Evolutionary conservation across 2,888 invertebrate species (phyloP), one percentile per base, ranked within the genome.

Genomic region (Athripsodes cinereus): DNA sequence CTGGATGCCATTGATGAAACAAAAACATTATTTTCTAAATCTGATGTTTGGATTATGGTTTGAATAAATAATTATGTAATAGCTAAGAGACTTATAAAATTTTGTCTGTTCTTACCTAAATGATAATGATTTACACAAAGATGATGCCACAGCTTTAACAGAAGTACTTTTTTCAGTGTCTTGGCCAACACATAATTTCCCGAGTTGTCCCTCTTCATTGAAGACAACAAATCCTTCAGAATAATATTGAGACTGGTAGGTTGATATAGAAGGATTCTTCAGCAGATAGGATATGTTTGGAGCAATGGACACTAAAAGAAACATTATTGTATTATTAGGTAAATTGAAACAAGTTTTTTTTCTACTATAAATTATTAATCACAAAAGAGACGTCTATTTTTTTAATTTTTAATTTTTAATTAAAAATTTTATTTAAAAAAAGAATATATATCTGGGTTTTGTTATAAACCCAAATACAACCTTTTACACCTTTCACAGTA

Each of bases 171-270:
- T 80, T 20, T 74, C 76, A 67, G 90, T 88, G 60, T 91, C 75
- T 52, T 88, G 90, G 67, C 89, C 88, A 1, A 89, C 87, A 69
- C 92, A 92, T 35, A 92, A 74, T 74, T 92, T 92, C 53, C 92
- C 91, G 52, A 83, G 79, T 53, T 82, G 81, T 5, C 92, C 91
- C 67, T 88, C 88, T 72, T 92, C 92, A 65, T 90, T 87, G 78
- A 92, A 92, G 62, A 90, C 82, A 2, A 92, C 89, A 73, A 85
- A 91, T n/a, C 93, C 93, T 64, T 86, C 86, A 56, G 84, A 80
- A 66, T 81, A 82, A 67, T 91, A 89, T 58, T 83, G 79, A 0
- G 83, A 78, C 49, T 86, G 82, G 68, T 89, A 84, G 1, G 90
- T 87, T 1, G 85, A 84, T 69, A 87, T 80, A 60, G 81, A 74